A percentile compares a stretch with the other conserved stretches of the same genome.
phyloP scores from a whole-genome alignment of 2,888 invertebrate species.

The Chloromyia formosa region DNA sequence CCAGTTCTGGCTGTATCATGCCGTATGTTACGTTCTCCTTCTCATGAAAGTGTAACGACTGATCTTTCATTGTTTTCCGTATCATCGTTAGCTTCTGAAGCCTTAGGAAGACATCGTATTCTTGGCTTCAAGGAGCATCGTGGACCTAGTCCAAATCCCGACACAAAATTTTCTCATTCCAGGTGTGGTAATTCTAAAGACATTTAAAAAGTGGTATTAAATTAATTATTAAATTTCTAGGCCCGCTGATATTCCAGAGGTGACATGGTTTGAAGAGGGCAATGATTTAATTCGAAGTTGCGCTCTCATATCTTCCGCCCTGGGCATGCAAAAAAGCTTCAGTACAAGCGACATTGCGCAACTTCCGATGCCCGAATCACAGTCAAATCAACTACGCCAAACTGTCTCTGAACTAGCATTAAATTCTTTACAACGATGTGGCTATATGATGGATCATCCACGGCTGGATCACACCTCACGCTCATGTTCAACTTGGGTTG shows the following conservation, averaged over 20 bases:
- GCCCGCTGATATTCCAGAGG: conserved; percentile 71
- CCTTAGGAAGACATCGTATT: conserved; percentile 62
- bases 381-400: conserved; percentile 57
- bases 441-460: conserved; percentile 67
- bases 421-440: conserved; percentile 68
- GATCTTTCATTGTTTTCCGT: conserved; percentile 83
- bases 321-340: conserved; percentile 85
- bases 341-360: conserved; percentile 81
- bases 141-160: conserved; percentile 79
- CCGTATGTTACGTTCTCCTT: conserved; percentile 78
- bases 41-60: conserved; percentile 85
- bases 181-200: too few species aligned
- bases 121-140: conserved; percentile 67
- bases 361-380: conserved; percentile 65
- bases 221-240: conserved; percentile 38
- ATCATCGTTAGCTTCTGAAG: conserved; percentile 72
- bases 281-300: conserved; percentile 82
- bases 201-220: background rate
- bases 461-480: conserved; percentile 70
- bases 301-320: conserved; percentile 79
- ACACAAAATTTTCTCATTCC: conserved; percentile 62
- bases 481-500: conserved; percentile 89
- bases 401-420: conserved; percentile 70
- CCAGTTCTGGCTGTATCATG: conserved; percentile 65
- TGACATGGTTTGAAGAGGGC: conserved; percentile 77